phyloP scores from a whole-genome alignment of 1,140 invertebrate genomes.

The Arctopsyche grandis region DNA sequence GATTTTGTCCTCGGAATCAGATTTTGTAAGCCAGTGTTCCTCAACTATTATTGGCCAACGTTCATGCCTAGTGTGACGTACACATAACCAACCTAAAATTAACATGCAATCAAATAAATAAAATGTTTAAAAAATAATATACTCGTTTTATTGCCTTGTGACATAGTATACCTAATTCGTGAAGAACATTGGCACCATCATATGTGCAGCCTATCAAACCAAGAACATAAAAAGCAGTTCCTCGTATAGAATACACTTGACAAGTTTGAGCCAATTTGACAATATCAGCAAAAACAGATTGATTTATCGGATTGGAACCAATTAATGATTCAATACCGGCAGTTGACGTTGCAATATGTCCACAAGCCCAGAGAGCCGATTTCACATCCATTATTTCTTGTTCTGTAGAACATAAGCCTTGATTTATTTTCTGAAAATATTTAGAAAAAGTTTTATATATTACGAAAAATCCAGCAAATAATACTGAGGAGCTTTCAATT shows the following conservation, averaged over 20 bases:
- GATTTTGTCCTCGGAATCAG: conserved; percentile 52
- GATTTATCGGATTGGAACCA: conserved; percentile 78
- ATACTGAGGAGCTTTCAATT: neutral
- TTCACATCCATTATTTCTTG: conserved; percentile 81
- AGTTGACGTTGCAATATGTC: conserved; percentile 81
- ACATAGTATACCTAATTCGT: conserved; percentile 69
- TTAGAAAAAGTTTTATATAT: neutral
- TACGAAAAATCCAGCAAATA: neutral
- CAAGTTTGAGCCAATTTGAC: conserved; percentile 81
- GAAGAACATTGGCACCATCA: conserved; percentile 80
- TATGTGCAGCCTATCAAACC: conserved; percentile 85
- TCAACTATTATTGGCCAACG: conserved; percentile 83
- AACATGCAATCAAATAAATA: conserved; percentile 34
- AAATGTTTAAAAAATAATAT: neutral
- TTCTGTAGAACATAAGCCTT: conserved; percentile 69
- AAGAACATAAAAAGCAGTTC: conserved; percentile 88
- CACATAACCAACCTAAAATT: conserved; percentile 80
- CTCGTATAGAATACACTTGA: conserved; percentile 86
- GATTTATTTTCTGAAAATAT: conserved; percentile 59
- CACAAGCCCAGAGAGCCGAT: conserved; percentile 89
- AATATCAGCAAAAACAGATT: conserved; percentile 76
- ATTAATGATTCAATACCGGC: conserved; percentile 78
- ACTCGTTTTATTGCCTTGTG: neutral
- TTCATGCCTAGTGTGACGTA: conserved; percentile 82
- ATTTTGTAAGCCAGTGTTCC: conserved; percentile 68